Evolutionary conservation across 2,113 vertebrate genomes (phyloP), one percentile per base, ranked within the genome.

Genomic region (Zosterops japonicus): DNA sequence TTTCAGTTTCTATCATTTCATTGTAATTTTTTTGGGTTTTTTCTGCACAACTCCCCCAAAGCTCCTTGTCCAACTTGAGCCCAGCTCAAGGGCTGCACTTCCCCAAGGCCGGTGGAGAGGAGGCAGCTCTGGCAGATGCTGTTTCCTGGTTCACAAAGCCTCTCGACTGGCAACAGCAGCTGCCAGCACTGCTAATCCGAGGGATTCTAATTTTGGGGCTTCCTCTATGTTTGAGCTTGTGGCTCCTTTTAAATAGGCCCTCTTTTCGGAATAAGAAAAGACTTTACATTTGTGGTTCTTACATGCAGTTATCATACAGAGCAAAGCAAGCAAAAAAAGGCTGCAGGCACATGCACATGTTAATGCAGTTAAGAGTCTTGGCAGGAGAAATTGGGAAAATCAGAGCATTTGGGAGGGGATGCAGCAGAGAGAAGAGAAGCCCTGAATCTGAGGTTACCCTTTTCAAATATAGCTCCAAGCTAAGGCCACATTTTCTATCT

Each of bases 401-500:
- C n/a, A 35, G 20, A 12, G 19, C n/a, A 50, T 89, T 93, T 72
- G 78, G 82, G 64, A 72, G 59, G 22, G 46, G 41, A 22, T 83
- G n/a, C 57, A 85, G 61, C 22, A 49, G 13, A 50, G 25, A 61
- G 77, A 42, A 89, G 71, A 70, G 87, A 72, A 86, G 86, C 16
- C n/a, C 71, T 67, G 67, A 83, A 53, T 85, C 49, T 65, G 75
- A 95, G 75, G 88, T 90, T 87, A 89, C 84, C 35, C 89, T 96
- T 83, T 95, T 85, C 77, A 93, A 70, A 55, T 25, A 83, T 24
- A 79, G 86, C 94, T 96, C 55, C 87, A 82, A 90, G 93, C 82
- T 91, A 88, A 97, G 93, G 57, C 46, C 76, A 74, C n/a, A 18
- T 72, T 93, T 90, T 81, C 49, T 82, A 69, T 89, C 56, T 72